Conservation (phyloP, 2,113 vertebrate species). For the Sialia sialis region DNA sequence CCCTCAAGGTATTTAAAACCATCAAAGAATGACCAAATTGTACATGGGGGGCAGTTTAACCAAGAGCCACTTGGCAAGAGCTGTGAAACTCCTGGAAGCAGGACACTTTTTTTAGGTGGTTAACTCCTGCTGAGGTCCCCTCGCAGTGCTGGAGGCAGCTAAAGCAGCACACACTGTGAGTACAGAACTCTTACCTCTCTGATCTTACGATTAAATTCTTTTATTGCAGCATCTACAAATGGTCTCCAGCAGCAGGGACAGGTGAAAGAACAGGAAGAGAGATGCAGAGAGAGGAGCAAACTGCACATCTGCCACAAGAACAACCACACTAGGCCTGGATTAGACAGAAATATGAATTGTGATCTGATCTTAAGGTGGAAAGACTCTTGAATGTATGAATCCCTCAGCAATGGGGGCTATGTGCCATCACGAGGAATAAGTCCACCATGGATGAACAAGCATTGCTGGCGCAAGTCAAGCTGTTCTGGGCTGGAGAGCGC, state of each 20-base stretch:
- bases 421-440: accelerated
- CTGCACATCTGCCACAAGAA: neutral
- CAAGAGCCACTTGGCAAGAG: neutral
- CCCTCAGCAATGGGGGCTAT: neutral
- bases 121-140: neutral
- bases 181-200: neutral
- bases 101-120: neutral
- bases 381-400: neutral
- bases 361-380: neutral
- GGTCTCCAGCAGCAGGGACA: neutral
- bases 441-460: neutral
- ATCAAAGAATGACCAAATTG: neutral
- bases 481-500: neutral
- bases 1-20: neutral
- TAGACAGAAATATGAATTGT: neutral
- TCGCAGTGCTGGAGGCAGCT: neutral
- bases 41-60: neutral
- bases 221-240: neutral
- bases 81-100: neutral
- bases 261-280: neutral
- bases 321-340: neutral
- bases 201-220: too few relatives aligned
- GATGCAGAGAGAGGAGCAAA: neutral
- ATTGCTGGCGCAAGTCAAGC: neutral
- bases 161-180: accelerated